These are phyloP conservation scores for Periophthalmus modestus DNA, from an alignment of 2,113 vertebrate genomes.

Conservation along the genomic window DNA sequence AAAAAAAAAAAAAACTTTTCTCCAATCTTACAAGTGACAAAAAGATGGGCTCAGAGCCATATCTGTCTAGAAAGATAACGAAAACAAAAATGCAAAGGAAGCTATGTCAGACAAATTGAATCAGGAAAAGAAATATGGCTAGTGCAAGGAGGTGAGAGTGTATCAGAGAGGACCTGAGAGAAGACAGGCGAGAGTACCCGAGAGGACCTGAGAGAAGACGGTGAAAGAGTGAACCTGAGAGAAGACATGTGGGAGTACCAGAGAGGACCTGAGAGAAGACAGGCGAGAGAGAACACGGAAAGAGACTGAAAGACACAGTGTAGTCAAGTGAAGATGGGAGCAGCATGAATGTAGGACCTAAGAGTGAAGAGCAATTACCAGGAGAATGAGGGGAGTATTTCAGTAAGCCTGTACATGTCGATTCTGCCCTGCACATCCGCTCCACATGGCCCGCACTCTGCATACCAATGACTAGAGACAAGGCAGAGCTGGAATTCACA, in stretches of 20 bases:
- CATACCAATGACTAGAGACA: conserved; percentile 67
- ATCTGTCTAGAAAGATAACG: conserved; percentile 44
- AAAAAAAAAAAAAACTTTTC: too few relatives aligned
- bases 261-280: conserved; percentile 13
- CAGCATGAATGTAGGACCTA: conserved; percentile 15
- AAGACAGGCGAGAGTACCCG: conserved; percentile 26
- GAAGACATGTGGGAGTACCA: background rate
- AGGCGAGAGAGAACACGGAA: conserved; percentile 9
- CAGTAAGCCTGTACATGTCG: conserved; percentile 65
- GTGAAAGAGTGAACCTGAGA: background rate
- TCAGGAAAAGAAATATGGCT: conserved; percentile 13
- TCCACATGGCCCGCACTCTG: conserved; percentile 50
- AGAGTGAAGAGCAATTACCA: conserved; percentile 60
- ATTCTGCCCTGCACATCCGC: conserved; percentile 56
- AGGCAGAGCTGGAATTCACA: conserved; percentile 66
- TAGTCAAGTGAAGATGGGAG: conserved; percentile 17
- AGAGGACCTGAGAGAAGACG: background rate
- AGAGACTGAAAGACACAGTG: conserved; percentile 27
- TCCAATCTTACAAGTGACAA: background rate
- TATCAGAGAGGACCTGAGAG: conserved; percentile 4
- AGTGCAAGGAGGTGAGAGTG: background rate
- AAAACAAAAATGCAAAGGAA: conserved; percentile 37
- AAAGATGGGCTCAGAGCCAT: conserved; percentile 27
- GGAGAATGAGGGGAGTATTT: conserved; percentile 63
- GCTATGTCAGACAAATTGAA: conserved; percentile 24